Conservation (phyloP, 1,140 invertebrate species). For the Zaprionus ornatus region DNA sequence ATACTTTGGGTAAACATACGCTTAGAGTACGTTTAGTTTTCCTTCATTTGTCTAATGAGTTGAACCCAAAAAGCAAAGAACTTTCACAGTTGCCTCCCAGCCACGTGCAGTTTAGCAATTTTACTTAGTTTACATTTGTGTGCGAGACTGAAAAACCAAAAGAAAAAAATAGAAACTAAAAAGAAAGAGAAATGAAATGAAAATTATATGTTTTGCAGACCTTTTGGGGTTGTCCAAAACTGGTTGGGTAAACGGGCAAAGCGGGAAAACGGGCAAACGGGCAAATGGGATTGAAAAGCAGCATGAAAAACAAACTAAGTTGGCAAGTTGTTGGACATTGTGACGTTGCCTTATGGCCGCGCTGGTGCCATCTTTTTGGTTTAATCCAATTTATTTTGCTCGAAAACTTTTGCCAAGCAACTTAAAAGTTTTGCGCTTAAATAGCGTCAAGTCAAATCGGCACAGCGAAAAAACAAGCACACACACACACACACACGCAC, state of each 20-base stretch:
- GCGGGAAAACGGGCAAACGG: slow-evolving; percentile 1
- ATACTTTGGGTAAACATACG: slow-evolving; percentile 60
- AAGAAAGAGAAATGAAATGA: slow-evolving; percentile 23
- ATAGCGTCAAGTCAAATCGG: slow-evolving; percentile 75
- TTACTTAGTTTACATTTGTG: slow-evolving; percentile 45
- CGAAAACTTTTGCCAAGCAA: slow-evolving; percentile 69
- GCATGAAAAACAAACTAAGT: slow-evolving; percentile 53
- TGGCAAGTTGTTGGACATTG: slow-evolving; percentile 69
- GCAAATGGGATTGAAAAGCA: slow-evolving; percentile 51
- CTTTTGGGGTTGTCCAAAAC: slow-evolving; percentile 21
- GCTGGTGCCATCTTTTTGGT: slow-evolving; percentile 79
- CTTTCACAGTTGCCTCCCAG: slow-evolving; percentile 17
- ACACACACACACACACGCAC: background rate
- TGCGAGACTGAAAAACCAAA: slow-evolving; percentile 31
- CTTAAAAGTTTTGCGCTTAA: slow-evolving; percentile 80
- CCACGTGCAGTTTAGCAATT: slow-evolving; percentile 64
- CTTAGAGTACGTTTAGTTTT: slow-evolving; percentile 64
- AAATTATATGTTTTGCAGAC: slow-evolving; percentile 37
- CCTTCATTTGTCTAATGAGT: slow-evolving; percentile 80
- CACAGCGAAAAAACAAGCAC: slow-evolving; percentile 39
- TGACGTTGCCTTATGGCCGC: slow-evolving; percentile 65
- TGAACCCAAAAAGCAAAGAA: slow-evolving; percentile 40
- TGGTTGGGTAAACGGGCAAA: background rate
- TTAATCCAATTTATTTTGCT: slow-evolving; percentile 82
- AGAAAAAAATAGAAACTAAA: slow-evolving; percentile 15